Evolutionary conservation across 2,888 invertebrate genomes (phyloP), one percentile per base, ranked within the genome.

Genomic region (Biston stratarius): DNA sequence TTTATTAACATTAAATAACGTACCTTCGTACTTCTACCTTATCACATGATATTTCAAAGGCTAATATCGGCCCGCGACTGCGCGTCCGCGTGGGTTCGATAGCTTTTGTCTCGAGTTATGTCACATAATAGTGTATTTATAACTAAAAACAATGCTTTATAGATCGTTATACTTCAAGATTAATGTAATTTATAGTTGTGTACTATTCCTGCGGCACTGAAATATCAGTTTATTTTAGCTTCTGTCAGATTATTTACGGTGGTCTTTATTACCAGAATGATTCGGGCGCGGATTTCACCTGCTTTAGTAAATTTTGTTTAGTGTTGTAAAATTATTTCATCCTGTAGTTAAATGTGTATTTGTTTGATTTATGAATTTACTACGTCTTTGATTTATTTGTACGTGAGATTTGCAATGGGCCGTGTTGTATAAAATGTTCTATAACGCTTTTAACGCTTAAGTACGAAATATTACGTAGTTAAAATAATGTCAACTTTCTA

Each of bases 111-210:
- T 64, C 38, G 42, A 51, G 44, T 69, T 68, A 68, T 70, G 69
- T 71, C 72, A 72, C 58, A 63, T 67, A 66, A 64, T 14, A 52
- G 52, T 52, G 42, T 72, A 72, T 72, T 74, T 72, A 72, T 74
- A 71, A 63, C 59, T 53, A 24, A 56, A 55, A 70, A 71, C 67
- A 69, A 73, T 68, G 65, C 59, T 65, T 61, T 63, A 67, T 69
- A 71, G 71, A 68, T 70, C 69, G 63, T 71, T 71, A 67, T 66
- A 70, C 69, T 59, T 65, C 65, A 65, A 63, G 57, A 60, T 51
- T 69, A 69, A 61, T 60, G 55, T 65, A 65, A 65, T 65, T 65
- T 65, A 65, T 56, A 49, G 64, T 53, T 55, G 24, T 53, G 24
- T 47, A 61, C 40, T 71, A 72, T 64, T 66, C 49, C 44, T 48